Percentiles rank a stretch among this genome's conserved stretches.
phyloP scores from a whole-genome alignment of 2,888 invertebrate species.

The Tachina grossa region DNA sequence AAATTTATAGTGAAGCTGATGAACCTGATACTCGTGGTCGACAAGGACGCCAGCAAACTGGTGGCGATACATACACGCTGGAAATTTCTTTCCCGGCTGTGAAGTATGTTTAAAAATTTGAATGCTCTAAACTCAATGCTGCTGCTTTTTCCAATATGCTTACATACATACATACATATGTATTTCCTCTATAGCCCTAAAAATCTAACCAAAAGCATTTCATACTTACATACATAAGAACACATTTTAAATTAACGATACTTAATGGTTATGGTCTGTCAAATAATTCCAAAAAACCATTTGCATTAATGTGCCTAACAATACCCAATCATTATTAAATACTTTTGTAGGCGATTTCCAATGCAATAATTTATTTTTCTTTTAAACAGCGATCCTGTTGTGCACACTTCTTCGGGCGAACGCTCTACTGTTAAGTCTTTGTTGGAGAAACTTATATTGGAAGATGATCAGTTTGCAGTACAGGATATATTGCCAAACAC shows the following conservation, averaged over 20 bases:
- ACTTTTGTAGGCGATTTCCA: not conserved
- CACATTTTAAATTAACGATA: constrained; percentile 2
- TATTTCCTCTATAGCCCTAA: not conserved
- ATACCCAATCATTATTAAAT: not conserved
- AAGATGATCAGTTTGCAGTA: constrained; percentile 97
- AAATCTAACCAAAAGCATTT: constrained; percentile 21
- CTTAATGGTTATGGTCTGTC: constrained; percentile 47
- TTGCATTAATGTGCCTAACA: constrained; percentile 61
- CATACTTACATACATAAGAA: not conserved
- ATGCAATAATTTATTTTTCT: not conserved
- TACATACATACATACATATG: not conserved
- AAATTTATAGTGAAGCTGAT: constrained; percentile 78
- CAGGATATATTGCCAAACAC: constrained; percentile 96
- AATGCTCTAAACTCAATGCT: constrained; percentile 48
- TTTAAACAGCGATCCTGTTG: constrained; percentile 90
- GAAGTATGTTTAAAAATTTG: constrained; percentile 87
- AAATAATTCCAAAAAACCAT: constrained; percentile 40
- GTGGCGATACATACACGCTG: constrained; percentile 92
- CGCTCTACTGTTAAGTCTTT: constrained; percentile 92
- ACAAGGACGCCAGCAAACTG: constrained; percentile 92
- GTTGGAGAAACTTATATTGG: constrained; percentile 94
- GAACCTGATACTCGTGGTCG: constrained; percentile 83
- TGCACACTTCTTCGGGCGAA: constrained; percentile 93
- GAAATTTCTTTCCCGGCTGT: constrained; percentile 96
- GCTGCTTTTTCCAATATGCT: constrained; percentile 58